These are phyloP conservation scores for Drosophila neotestacea DNA, from an alignment of 2,888 invertebrate genomes.

Conservation along the genomic window DNA sequence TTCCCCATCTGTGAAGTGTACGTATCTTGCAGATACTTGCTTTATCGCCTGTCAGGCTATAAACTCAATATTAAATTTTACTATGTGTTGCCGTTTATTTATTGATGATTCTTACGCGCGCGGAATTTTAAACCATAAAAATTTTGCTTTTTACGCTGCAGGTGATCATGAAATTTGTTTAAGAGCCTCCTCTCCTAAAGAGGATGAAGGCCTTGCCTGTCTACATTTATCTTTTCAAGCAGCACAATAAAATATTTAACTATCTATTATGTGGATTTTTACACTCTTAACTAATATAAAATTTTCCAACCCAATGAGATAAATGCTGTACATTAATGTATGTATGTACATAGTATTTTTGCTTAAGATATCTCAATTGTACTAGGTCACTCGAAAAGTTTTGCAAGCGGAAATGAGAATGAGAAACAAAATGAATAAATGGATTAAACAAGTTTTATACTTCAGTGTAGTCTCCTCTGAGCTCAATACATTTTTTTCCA, in stretches of 20 bases:
- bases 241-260: constrained; percentile 58
- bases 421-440: too few species aligned
- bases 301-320: constrained; percentile 46
- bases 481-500: too few species aligned
- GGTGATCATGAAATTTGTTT: constrained; percentile 65
- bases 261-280: constrained; percentile 63
- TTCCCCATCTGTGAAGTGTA: background rate
- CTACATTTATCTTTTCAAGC: constrained; percentile 54
- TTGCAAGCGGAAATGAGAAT: too few species aligned
- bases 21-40: constrained; percentile 44
- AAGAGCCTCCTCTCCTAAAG: constrained; percentile 43
- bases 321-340: background rate
- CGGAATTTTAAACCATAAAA: constrained; percentile 75
- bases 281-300: constrained; percentile 47
- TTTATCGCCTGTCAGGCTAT: constrained; percentile 38
- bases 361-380: too few species aligned
- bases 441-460: too few species aligned
- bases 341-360: background rate
- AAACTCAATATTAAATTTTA: constrained; percentile 67
- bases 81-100: constrained; percentile 78
- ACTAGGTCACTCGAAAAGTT: too few species aligned
- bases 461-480: too few species aligned
- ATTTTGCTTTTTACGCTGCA: constrained; percentile 69
- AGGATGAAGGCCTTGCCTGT: constrained; percentile 22
- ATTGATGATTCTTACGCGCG: constrained; percentile 77